phyloP scores from a whole-genome alignment of 1,140 invertebrate species.

The Aporrectodea caliginosa region DNA sequence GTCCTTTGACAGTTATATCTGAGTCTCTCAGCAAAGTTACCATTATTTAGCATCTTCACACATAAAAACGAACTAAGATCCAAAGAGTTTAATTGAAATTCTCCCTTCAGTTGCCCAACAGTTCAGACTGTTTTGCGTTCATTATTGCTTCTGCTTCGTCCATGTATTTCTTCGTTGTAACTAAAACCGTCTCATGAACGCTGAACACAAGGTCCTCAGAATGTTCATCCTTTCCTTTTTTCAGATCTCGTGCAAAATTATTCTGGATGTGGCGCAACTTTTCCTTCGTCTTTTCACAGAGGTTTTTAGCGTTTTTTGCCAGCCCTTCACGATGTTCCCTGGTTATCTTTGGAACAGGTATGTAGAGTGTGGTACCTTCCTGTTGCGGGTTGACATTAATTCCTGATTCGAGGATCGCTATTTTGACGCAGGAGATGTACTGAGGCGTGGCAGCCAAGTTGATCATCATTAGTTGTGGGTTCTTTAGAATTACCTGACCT shows the following conservation, averaged over 20 bases:
- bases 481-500: conserved; percentile 80
- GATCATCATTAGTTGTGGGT: conserved; percentile 77
- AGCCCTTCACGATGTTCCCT: conserved; percentile 83
- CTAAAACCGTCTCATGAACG: conserved; percentile 57
- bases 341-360: conserved; percentile 66
- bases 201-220: conserved; percentile 66
- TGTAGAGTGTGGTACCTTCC: conserved; percentile 27
- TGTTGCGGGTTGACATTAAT: conserved; percentile 92
- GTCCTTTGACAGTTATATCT: no score
- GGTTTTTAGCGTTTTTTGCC: conserved; percentile 77
- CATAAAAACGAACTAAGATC: no score
- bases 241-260: conserved; percentile 66
- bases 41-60: no score
- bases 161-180: conserved; percentile 1
- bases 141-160: neutral
- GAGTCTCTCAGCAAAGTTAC: no score
- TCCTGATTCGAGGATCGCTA: conserved; percentile 71
- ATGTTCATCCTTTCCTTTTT: conserved; percentile 60
- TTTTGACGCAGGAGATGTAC: conserved; percentile 71
- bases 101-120: neutral
- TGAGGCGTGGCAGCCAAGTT: conserved; percentile 75
- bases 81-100: no score
- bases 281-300: conserved; percentile 76
- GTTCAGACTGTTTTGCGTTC: conserved; percentile 14
- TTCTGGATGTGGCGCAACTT: conserved; percentile 73